Evolutionary conservation across 1,140 invertebrate genomes (phyloP), one percentile per base, ranked within the genome.

Genomic region (Diplogasteroides magnus): DNA sequence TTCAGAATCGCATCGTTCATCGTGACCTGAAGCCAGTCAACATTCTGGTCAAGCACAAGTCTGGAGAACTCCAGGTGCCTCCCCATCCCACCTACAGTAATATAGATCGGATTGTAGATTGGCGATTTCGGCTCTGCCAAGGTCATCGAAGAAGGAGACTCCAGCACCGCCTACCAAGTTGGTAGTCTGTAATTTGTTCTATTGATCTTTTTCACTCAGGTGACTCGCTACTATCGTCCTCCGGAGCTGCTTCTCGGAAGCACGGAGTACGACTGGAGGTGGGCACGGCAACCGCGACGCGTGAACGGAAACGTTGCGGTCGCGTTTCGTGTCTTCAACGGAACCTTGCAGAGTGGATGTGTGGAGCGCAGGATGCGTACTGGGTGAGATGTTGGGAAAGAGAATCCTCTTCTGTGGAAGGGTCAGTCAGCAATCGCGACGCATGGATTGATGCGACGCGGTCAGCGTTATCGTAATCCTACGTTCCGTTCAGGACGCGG

Each of bases 61-160:
- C 37, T 11, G 37, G 19, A 6, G 62, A 48, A 26, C 25, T 66
- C 2, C 32, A 31, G 23, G 28, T 66, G 28, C 29, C 74, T 32
- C 78, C 79, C 31, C 31, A 79, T 15, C 64, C 77, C 15, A 61
- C 75, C n/a, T 76, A 77, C 56, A 61, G 55, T 2, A 55, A 66
- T n/a, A 26, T 28, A 0, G 77, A 77, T 19, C 25, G n/a, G 67
- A n/a, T 72, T 79, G 31, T 81, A 80, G 60, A 78, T 79, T 48
- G 78, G 75, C 31, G 78, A 79, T 55, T 79, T 79, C 37, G 78
- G 78, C 14, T 76, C 68, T n/a, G 77, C 78, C 14, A 79, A 79
- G 58, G 29, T 77, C 26, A 67, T 78, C 28, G 32, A 65, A 55
- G 27, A 19, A 19, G 19, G 19, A 19, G 37, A 48, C 6, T 11